Conservation (phyloP, 2,888 invertebrate species). For the Hirtodrosophila histrioides region DNA sequence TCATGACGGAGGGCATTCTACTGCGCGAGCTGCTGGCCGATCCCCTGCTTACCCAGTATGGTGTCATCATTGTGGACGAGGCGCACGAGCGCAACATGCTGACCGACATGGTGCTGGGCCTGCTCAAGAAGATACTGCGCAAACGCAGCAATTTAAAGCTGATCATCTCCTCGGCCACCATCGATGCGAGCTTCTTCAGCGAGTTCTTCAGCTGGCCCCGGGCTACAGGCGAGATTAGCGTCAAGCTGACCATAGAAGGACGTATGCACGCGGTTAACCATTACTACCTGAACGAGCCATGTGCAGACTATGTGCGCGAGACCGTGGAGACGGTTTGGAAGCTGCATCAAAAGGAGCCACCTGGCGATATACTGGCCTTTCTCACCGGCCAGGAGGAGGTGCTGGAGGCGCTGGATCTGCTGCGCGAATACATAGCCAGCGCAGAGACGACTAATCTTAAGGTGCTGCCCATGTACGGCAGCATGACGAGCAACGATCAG, state of each 20-base stretch:
- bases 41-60: slow-evolving; percentile 94
- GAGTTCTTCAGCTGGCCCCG: slow-evolving; percentile 89
- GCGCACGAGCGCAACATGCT: slow-evolving; percentile 97
- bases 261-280: slow-evolving; percentile 94
- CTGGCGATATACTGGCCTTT: slow-evolving; percentile 96
- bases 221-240: slow-evolving; percentile 85
- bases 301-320: slow-evolving; percentile 94
- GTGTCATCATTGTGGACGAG: slow-evolving; percentile 95
- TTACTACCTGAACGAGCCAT: slow-evolving; percentile 92
- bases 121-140: slow-evolving; percentile 95
- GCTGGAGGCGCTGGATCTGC: slow-evolving; percentile 88
- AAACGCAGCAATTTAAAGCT: slow-evolving; percentile 92
- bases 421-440: slow-evolving; percentile 86
- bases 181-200: slow-evolving; percentile 94
- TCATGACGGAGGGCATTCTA: slow-evolving; percentile 98
- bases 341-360: slow-evolving; percentile 92
- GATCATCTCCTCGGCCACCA: slow-evolving; percentile 97
- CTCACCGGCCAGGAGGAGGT: slow-evolving; percentile 98
- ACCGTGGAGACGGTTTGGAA: slow-evolving; percentile 95
- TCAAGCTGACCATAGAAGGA: slow-evolving; percentile 94
- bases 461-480: slow-evolving; percentile 96
- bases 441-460: slow-evolving; percentile 86
- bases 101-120: slow-evolving; percentile 96
- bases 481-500: slow-evolving; percentile 91
- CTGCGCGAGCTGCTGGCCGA: slow-evolving; percentile 97